Evolutionary conservation across 2,113 vertebrate genomes (phyloP).

Genomic region (Chaetops frenatus): DNA sequence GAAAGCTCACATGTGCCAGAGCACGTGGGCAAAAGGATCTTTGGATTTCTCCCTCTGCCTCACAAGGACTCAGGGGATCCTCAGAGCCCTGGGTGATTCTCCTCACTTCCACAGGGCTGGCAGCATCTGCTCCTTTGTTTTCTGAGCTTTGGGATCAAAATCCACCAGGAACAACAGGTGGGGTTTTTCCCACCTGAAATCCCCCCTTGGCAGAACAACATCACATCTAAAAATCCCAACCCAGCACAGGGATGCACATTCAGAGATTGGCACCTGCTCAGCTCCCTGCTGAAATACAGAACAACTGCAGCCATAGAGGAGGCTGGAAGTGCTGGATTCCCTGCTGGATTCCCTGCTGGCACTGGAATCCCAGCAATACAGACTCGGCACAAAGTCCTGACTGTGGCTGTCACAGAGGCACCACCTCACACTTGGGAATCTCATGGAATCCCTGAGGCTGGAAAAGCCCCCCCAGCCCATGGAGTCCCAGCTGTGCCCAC

Average conservation of each 20-base stretch:
- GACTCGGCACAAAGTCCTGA: background rate
- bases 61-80: background rate
- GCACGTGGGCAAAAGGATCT: background rate
- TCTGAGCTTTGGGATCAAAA: background rate
- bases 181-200: background rate
- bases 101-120: background rate
- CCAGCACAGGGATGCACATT: background rate
- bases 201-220: background rate
- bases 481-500: background rate
- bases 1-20: background rate
- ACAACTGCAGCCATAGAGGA: background rate
- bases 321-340: background rate
- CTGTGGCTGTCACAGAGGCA: background rate
- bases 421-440: background rate
- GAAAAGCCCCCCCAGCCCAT: background rate
- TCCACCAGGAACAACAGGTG: background rate
- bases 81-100: background rate
- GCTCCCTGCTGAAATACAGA: background rate
- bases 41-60: background rate
- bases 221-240: background rate
- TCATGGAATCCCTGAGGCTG: accelerated
- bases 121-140: background rate
- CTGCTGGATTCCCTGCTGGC: background rate
- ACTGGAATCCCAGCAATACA: background rate
- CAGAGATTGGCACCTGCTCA: background rate